Evolutionary conservation across 2,888 invertebrate species (phyloP), one percentile per base, ranked within the genome.

Genomic region (Plagodis dolabraria): DNA sequence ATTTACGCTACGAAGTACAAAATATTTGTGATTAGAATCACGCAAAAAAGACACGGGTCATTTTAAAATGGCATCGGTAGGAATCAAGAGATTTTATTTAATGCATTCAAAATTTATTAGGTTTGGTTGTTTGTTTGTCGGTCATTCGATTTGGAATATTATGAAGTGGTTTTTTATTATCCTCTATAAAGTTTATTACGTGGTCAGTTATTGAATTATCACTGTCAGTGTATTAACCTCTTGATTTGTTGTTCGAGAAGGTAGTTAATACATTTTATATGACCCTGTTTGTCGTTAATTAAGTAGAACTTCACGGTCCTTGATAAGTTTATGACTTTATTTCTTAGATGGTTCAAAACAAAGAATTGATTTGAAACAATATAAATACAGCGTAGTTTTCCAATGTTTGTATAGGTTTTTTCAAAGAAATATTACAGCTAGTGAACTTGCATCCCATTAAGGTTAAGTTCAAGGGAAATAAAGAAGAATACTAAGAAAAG

Each of bases 91-190:
- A 83, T 82, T 85, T 81, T 74, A 79, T 87, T 86, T 87, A 90
- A 89, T 90, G 81, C 84, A 78, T 85, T 87, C 85, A 82, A 88
- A 88, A 89, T 91, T 90, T 91, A 91, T 91, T 81, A 79, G 81
- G 65, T 62, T 53, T 65, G 69, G 69, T 70, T 75, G 77, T 82
- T 84, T 85, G 82, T 82, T 81, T 82, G 82, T 80, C 74, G 80
- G 82, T 81, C 72, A 83, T 86, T 86, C 82, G 86, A 85, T 88
- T 85, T 83, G 69, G 77, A 75, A 67, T 79, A 73, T 83, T 83
- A 85, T 82, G 79, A 84, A 85, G 85, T 85, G 83, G 80, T 80
- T 75, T 83, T 89, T 87, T 87, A 87, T 84, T 75, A 79, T 83
- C 77, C 69, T 68, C 76, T 77, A 83, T 85, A 83, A 85, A 83